These are phyloP conservation scores for Spatulosminthurus flaviceps DNA, from an alignment of 2,888 invertebrate species.

Conservation along the genomic window DNA sequence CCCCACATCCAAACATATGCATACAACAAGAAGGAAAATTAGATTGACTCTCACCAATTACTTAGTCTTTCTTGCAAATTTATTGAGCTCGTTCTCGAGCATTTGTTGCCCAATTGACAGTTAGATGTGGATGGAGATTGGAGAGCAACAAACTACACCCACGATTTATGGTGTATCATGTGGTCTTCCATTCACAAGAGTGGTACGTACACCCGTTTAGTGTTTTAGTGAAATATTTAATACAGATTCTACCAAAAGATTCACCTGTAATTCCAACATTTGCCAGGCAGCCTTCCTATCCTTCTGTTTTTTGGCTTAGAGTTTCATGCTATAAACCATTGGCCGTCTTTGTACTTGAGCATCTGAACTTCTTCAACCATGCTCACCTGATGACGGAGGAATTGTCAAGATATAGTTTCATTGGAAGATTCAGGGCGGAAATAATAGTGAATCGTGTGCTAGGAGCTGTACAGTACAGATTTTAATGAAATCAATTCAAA, in stretches of 20 bases:
- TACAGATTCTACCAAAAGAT: no score
- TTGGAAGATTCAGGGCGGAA: constrained; percentile 41
- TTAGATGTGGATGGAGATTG: background rate
- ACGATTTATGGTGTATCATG: constrained; percentile 1
- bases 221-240: background rate
- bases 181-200: background rate
- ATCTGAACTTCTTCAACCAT: background rate
- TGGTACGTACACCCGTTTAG: no score
- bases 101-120: background rate
- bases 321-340: no score
- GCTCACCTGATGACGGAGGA: constrained; percentile 16
- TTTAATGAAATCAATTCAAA: constrained; percentile 36
- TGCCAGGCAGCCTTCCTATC: no score
- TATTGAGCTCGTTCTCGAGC: constrained; percentile 2
- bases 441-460: constrained; percentile 36
- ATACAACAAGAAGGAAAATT: background rate
- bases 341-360: background rate
- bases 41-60: background rate
- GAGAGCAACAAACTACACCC: background rate
- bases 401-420: constrained; percentile 25
- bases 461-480: background rate
- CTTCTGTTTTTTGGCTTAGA: no score
- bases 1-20: background rate
- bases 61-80: background rate
- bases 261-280: no score